A percentile compares a stretch with the other conserved stretches of the same genome.
These are phyloP conservation scores for Tholera decimalis DNA, from an alignment of 2,888 invertebrate species.

Conservation along the genomic window DNA sequence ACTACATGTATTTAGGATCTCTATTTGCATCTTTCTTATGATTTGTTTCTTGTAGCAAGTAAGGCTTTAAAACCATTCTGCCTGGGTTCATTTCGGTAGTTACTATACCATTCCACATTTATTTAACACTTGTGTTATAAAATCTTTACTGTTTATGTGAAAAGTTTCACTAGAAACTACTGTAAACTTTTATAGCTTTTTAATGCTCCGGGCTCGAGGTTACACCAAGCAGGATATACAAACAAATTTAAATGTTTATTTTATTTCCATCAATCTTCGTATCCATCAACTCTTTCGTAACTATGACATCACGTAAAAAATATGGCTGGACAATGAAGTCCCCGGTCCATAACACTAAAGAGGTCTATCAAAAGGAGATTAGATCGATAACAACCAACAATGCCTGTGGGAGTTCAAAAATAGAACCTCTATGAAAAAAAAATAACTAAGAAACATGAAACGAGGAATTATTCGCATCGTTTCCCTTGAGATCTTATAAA, in stretches of 20 bases:
- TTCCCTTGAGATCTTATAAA: constrained; percentile 89
- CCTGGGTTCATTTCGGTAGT: constrained; percentile 14
- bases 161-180: constrained; percentile 39
- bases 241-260: constrained; percentile 55
- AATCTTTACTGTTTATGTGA: constrained; percentile 22
- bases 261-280: constrained; percentile 54
- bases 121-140: constrained; percentile 18
- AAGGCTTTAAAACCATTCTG: neutral
- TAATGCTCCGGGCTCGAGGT: constrained; percentile 38
- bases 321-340: constrained; percentile 84
- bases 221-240: constrained; percentile 28
- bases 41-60: neutral
- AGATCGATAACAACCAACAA: constrained; percentile 87
- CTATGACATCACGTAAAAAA: constrained; percentile 69
- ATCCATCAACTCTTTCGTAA: constrained; percentile 86
- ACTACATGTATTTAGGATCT: neutral
- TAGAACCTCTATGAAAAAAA: constrained; percentile 73
- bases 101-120: neutral
- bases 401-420: constrained; percentile 86
- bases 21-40: too few relatives aligned
- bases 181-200: constrained; percentile 48
- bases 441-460: constrained; percentile 89
- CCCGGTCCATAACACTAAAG: constrained; percentile 82
- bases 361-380: constrained; percentile 91
- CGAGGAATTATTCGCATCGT: constrained; percentile 91